These are phyloP conservation scores for Artibeus jamaicensis DNA, from an alignment of 2,797 vertebrate species.

Conservation along the genomic window DNA sequence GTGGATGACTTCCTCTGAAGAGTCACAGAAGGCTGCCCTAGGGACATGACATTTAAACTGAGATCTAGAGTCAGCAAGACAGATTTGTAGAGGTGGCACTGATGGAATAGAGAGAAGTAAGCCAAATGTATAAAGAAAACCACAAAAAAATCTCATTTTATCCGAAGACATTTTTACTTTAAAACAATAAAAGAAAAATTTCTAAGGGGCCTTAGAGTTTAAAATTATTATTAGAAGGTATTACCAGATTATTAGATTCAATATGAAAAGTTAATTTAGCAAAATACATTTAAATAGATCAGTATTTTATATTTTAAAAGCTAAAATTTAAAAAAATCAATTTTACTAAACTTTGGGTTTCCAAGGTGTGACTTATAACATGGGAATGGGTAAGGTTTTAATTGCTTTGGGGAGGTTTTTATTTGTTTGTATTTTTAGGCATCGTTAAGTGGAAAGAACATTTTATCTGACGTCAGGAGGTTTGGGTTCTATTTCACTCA, in stretches of 20 bases:
- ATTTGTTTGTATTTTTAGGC: slow-evolving; percentile 59
- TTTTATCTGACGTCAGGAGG: slow-evolving; percentile 34
- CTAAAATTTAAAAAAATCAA: not conserved
- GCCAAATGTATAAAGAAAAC: slow-evolving; percentile 10
- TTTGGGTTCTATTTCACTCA: slow-evolving; percentile 56
- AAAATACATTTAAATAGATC: not conserved
- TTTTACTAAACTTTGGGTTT: not conserved
- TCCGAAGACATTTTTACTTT: not conserved
- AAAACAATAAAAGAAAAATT: not conserved
- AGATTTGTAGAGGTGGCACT: not conserved
- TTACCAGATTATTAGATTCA: not conserved
- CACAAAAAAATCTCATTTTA: not conserved
- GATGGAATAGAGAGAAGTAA: not conserved
- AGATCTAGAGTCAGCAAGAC: not conserved
- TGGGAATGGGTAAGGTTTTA: slow-evolving; percentile 18
- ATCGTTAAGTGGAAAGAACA: slow-evolving; percentile 50
- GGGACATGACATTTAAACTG: not conserved
- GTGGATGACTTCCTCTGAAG: not conserved
- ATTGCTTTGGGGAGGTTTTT: slow-evolving; percentile 40
- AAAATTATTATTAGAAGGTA: not conserved
- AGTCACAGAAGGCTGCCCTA: not conserved
- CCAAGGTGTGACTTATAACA: not conserved
- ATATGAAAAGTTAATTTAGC: not conserved
- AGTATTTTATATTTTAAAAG: not conserved
- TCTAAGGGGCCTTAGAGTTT: not conserved